phyloP scores from a whole-genome alignment of 2,797 vertebrate genomes.

The Pangasius krempfi region DNA sequence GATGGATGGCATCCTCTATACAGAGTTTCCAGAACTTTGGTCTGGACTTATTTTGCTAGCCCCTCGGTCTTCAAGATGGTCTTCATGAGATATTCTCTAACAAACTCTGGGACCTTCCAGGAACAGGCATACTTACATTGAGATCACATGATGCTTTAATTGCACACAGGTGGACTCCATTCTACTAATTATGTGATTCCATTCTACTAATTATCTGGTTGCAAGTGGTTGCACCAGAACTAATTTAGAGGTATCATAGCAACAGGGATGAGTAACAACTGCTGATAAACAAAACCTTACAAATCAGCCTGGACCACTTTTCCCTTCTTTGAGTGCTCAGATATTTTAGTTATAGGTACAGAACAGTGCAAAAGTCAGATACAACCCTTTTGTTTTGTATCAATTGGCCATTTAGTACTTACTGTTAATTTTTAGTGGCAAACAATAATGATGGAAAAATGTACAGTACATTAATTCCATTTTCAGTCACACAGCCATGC shows the following conservation, averaged over 20 bases:
- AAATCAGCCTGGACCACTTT: constrained; percentile 5
- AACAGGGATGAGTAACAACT: constrained; percentile 10
- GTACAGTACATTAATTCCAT: not conserved
- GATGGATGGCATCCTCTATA: not conserved
- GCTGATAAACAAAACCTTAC: constrained; percentile 20
- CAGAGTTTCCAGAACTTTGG: not conserved
- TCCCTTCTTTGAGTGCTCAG: not conserved
- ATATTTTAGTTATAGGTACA: not conserved
- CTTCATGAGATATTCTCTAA: not conserved
- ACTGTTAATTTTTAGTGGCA: not conserved
- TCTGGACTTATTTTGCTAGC: not conserved
- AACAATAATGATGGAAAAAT: not conserved
- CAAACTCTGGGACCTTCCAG: not conserved
- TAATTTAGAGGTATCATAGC: constrained; percentile 22
- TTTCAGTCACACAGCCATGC: not conserved
- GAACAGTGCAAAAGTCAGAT: not conserved
- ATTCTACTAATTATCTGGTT: constrained; percentile 24
- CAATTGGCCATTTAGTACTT: not conserved
- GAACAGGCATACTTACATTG: not conserved
- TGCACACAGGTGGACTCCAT: constrained; percentile 33
- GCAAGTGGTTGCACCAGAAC: constrained; percentile 30
- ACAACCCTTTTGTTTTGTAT: not conserved
- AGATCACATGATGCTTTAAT: constrained; percentile 11
- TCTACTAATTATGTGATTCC: constrained; percentile 1
- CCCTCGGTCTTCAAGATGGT: not conserved